Evolutionary conservation across 2,113 vertebrate species (phyloP), one percentile per base, ranked within the genome.

Genomic region (Gambusia holbrooki): DNA sequence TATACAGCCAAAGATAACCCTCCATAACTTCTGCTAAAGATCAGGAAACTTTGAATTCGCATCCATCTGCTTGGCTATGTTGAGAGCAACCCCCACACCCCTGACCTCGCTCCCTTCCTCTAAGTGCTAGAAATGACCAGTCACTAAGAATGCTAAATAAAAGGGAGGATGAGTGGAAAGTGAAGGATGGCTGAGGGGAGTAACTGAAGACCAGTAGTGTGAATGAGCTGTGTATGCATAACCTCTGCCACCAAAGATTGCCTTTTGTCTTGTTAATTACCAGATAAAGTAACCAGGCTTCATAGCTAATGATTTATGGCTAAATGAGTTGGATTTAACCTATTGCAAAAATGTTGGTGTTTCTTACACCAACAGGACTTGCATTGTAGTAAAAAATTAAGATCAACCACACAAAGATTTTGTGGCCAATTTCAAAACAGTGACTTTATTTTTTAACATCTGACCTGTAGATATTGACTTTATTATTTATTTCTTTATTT

Each of bases 11-110:
- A 97, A 98, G 98, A 99, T 99, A 99, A 99, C 97, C 97, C 97
- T 97, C 97, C 96, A 98, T 99, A 99, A 99, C 98, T 99, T 99
- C 97, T 99, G 97, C 97, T 99, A 98, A 98, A 99, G 97, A 99
- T 99, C 97, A 98, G 97, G 98, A 99, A 99, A 99, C 97, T 99
- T 99, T 98, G 97, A 98, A 99, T 99, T 99, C 97, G 92, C 97
- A 98, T 98, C 98, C 97, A 97, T 99, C 97, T 99, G 97, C 96
- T 97, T 95, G 93, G 94, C 83, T 91, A 80, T 88, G 88, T 91
- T 86, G 84, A 45, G 77, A 58, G 51, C 45, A 48, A 48, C 17
- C 45, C 45, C 40, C 40, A 14, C 3, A 6, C 22, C 51, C 82
- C 65, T 2, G 66, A 76, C n/a, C 69, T 4, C 71, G 72, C 32